Percentiles rank a stretch among this genome's conserved stretches.
Evolutionary conservation across 2,888 invertebrate genomes (phyloP).

Genomic region (Holacanthella duospinosa): DNA sequence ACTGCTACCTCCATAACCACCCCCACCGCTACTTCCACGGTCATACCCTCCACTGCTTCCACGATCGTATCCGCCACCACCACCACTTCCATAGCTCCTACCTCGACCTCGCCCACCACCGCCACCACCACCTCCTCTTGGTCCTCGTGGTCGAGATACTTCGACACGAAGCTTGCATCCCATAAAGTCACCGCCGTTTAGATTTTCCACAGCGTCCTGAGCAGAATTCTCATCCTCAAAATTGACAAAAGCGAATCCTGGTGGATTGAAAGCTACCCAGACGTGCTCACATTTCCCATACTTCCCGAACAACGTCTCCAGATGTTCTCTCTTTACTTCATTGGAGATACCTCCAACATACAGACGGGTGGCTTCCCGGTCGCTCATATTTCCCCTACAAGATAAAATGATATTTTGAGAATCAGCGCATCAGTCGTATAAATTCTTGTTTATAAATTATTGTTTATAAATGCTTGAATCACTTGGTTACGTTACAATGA

Average conservation of each 20-base stretch:
- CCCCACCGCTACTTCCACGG: conserved; percentile 46
- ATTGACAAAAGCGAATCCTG: conserved; percentile 88
- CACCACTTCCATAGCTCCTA: conserved; percentile 27
- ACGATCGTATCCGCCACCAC: conserved; percentile 20
- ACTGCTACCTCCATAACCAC: conserved; percentile 46
- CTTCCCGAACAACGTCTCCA: conserved; percentile 81
- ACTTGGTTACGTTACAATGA: no score
- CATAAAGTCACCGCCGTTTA: conserved; percentile 77
- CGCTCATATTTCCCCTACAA: not conserved
- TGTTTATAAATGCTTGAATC: no score
- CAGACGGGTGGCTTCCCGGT: conserved; percentile 53
- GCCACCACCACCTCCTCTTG: conserved; percentile 44
- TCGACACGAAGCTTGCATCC: conserved; percentile 80
- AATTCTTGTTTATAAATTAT: no score
- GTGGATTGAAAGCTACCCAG: conserved; percentile 88
- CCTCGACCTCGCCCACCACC: conserved; percentile 41
- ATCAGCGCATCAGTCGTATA: no score
- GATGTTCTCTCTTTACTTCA: conserved; percentile 80
- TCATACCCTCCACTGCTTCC: conserved; percentile 37
- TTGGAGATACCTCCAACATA: conserved; percentile 83
- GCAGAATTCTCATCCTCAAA: conserved; percentile 81
- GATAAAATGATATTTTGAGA: no score
- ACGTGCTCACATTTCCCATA: conserved; percentile 84
- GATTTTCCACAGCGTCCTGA: conserved; percentile 74
- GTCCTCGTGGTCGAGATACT: conserved; percentile 53